These are phyloP conservation scores for Psittacus erithacus DNA, from an alignment of 2,113 vertebrate genomes.

Conservation along the genomic window DNA sequence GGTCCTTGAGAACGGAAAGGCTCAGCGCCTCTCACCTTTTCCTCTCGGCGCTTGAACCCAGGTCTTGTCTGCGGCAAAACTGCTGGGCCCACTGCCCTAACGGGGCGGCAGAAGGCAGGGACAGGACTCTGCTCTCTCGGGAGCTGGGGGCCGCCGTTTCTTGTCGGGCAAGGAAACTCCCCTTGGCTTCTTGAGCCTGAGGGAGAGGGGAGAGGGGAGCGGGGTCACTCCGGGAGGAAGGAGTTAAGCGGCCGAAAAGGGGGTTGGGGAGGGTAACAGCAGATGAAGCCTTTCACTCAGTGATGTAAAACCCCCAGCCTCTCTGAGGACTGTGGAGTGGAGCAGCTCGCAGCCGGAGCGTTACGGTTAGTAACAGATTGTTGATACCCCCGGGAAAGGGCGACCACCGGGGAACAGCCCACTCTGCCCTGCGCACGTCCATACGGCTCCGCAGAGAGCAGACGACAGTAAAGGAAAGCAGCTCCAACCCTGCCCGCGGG, in stretches of 20 bases:
- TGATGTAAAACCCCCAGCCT: neutral
- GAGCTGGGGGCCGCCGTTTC: neutral
- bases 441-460: neutral
- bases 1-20: neutral
- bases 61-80: neutral
- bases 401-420: slow-evolving; percentile 51
- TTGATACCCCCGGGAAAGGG: slow-evolving; percentile 49
- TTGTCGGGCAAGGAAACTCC: neutral
- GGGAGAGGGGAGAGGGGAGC: neutral
- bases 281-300: slow-evolving; percentile 70
- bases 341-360: neutral
- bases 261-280: neutral
- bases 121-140: neutral
- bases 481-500: no score
- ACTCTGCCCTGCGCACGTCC: neutral
- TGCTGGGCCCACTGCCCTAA: neutral
- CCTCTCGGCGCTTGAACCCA: neutral
- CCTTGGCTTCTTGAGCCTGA: neutral
- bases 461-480: neutral
- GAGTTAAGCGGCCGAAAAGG: slow-evolving; percentile 61
- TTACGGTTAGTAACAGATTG: slow-evolving; percentile 35
- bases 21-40: neutral
- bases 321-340: neutral
- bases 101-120: neutral
- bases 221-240: slow-evolving; percentile 6